These are phyloP conservation scores for Aulostomus chinensis DNA, from an alignment of 2,797 vertebrate genomes.

Conservation along the genomic window DNA sequence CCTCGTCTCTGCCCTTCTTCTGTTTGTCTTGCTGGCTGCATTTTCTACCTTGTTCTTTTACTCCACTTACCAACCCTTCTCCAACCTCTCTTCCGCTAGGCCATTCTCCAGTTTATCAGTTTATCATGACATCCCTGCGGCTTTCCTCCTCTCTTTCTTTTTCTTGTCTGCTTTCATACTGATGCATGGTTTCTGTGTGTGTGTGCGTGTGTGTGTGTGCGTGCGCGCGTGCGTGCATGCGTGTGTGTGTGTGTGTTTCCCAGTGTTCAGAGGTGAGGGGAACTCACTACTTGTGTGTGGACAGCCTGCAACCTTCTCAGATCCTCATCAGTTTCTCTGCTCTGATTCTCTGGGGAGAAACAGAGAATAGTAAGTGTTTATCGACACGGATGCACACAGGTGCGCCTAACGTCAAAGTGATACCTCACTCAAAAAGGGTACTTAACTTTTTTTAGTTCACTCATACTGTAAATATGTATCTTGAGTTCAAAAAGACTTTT, in stretches of 20 bases:
- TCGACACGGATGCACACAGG: too few species aligned
- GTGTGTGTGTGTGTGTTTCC: slow-evolving; percentile 21
- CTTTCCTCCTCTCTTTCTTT: slow-evolving; percentile 25
- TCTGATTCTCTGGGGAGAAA: slow-evolving; percentile 82
- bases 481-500: too few species aligned
- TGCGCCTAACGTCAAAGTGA: too few species aligned
- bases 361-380: slow-evolving; percentile 55
- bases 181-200: slow-evolving; percentile 15
- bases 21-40: background rate
- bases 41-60: slow-evolving; percentile 17
- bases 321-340: slow-evolving; percentile 90
- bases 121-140: slow-evolving; percentile 20
- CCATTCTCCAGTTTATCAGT: slow-evolving; percentile 32
- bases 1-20: background rate
- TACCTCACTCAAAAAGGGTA: too few species aligned
- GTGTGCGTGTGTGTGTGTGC: slow-evolving; percentile 24
- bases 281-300: slow-evolving; percentile 87
- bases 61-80: slow-evolving; percentile 1
- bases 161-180: slow-evolving; percentile 18
- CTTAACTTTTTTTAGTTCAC: too few species aligned
- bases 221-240: too few species aligned
- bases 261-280: slow-evolving; percentile 79
- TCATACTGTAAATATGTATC: too few species aligned
- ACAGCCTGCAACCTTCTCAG: slow-evolving; percentile 84
- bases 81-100: slow-evolving; percentile 18